Base-by-base conservation (phyloP, 2,113 vertebrate species). In the Galbula dea region DNA sequence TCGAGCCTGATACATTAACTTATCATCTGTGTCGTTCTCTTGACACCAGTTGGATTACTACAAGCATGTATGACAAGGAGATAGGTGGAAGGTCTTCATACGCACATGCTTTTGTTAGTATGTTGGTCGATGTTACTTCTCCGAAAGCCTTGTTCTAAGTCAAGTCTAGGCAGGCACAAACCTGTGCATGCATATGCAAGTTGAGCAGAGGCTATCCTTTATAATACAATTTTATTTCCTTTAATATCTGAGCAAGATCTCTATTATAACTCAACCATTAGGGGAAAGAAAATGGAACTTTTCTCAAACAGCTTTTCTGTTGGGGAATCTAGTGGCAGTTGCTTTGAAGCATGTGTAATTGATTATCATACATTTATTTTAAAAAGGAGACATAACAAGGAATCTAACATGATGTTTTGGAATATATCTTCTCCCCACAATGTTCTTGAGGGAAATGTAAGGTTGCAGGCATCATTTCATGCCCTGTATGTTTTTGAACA, bases 391-490 rank as follows among this genome's bases (percentile, higher is more conserved):
- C 90, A 80, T 96, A 97, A 96, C 96, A 97, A 97, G 96, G 94
- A 97, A 96, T 96, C 96, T 95, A 93, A 90, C 96, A 84, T 96
- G 96, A 97, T 95, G 95, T 97, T 97, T 97, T 89, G 82, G 97
- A 97, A 95, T 97, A 92, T 96, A 95, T 98, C 97, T 97, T 96
- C 94, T 96, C 94, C 81, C 93, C 90, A 92, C 96, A 96, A 77
- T 91, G 96, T 97, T 98, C 97, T 98, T 98, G 97, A 97, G 97
- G 95, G 97, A 98, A 98, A 97, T 96, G 96, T 98, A 96, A 98
- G 97, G 97, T 97, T 98, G 97, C 97, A 97, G 97, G 97, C 97
- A 97, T 98, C 97, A 98, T 98, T 98, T 98, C 98, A 98, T 98
- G 97, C 97, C 97, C 95, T 98, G 97, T 97, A 97, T 98, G 97